Percentiles rank a stretch among this genome's conserved stretches.
These are phyloP conservation scores for Eupithecia centaureata DNA, from an alignment of 2,888 invertebrate species.

Conservation along the genomic window DNA sequence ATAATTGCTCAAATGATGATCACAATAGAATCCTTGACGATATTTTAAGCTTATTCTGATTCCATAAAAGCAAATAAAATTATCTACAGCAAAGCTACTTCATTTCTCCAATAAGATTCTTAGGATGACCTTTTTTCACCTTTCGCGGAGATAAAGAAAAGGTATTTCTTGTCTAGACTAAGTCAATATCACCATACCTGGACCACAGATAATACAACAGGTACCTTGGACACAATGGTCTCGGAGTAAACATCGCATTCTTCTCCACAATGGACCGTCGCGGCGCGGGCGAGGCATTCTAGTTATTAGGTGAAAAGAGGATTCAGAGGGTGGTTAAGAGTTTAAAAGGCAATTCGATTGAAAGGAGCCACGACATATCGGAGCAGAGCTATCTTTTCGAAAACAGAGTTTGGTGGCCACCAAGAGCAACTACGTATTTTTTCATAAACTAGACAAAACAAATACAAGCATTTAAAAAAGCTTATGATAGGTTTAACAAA, in stretches of 20 bases:
- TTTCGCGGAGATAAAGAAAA: not conserved
- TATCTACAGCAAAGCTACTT: no score
- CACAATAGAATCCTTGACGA: no score
- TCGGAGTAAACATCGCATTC: slow-evolving; percentile 57
- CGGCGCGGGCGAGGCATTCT: slow-evolving; percentile 47
- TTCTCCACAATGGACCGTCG: slow-evolving; percentile 55
- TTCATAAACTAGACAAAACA: no score
- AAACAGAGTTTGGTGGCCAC: no score
- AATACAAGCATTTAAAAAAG: no score
- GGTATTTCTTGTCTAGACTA: slow-evolving; percentile 60
- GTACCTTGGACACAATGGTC: slow-evolving; percentile 57
- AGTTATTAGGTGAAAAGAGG: slow-evolving; percentile 47
- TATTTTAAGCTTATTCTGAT: not conserved
- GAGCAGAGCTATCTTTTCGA: not conserved
- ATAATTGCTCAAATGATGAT: no score
- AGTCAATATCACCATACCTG: slow-evolving; percentile 70
- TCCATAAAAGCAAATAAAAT: no score
- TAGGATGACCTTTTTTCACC: not conserved
- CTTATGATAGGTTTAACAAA: no score
- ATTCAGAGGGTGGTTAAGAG: not conserved
- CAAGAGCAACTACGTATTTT: no score
- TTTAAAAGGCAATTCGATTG: not conserved
- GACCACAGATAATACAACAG: not conserved
- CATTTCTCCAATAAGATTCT: not conserved
- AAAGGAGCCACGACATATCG: not conserved